Base-by-base conservation (phyloP, 2,888 invertebrate genomes). In the Panzeria rudis region DNA sequence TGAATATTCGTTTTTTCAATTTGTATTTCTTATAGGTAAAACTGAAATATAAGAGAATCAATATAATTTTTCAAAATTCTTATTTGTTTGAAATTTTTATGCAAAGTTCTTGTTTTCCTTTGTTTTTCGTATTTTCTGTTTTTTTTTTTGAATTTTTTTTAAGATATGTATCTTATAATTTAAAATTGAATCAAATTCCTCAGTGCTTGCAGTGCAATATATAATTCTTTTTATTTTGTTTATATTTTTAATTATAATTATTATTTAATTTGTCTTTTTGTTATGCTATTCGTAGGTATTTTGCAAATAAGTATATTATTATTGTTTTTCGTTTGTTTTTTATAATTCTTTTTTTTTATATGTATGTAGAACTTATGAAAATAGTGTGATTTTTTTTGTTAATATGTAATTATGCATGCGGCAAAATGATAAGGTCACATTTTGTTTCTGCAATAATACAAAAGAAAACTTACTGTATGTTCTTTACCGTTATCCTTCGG, bases 141-240 rank as follows among this genome's bases (percentile, higher is more conserved):
- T 87, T 84, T 87, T 81, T 3, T 38, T 38, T 38, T 38, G 1
- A 4, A 11, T 38, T 38, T 38, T 38, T 78, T 61, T 20, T 73
- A 59, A 20, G 62, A 62, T 56, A 35, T 54, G 73, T 80, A 47
- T 54, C 69, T 82, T 77, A 84, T 82, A 83, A 85, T 86, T 90
- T 91, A 91, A 90, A 90, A 91, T 92, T 91, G 90, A 91, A 92
- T 92, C 92, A 92, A 92, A 92, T 92, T 92, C 92, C 92, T 92
- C 92, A 92, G 92, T 92, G 92, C 92, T 92, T 92, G 92, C 92
- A 92, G 92, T 92, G 92, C 92, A 90, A 86, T 87, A 86, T 88
- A 76, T 71, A 66, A 72, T 47, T 71, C 89, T 88, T 88, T 87
- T 81, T 56, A 50, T 44, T 64, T 44, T 72, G 38, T 72, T 84